These are phyloP conservation scores for Oenanthe melanoleuca DNA, from an alignment of 2,113 vertebrate species.

Conservation along the genomic window DNA sequence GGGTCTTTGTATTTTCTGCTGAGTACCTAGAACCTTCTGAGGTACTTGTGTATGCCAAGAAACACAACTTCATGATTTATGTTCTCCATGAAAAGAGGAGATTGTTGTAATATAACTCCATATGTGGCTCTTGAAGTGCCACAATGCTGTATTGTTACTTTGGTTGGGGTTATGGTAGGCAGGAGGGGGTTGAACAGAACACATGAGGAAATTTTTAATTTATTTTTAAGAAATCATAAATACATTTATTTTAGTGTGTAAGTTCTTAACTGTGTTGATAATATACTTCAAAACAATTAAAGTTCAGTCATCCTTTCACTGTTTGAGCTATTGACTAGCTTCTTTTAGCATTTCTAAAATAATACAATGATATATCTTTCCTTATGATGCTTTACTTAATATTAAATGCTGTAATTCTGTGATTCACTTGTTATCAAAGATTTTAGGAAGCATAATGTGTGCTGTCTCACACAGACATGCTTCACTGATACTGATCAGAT, in stretches of 20 bases:
- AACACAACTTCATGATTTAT: neutral
- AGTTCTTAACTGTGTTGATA: neutral
- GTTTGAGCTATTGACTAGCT: neutral
- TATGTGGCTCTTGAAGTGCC: neutral
- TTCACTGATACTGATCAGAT: neutral
- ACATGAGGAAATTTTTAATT: neutral
- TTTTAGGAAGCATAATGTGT: neutral
- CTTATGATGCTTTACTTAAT: neutral
- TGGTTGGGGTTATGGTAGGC: neutral
- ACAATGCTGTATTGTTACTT: neutral
- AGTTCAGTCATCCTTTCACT: neutral
- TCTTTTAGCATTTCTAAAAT: neutral
- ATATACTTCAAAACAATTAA: neutral
- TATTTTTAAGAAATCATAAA: neutral
- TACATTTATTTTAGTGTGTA: neutral
- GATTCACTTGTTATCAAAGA: neutral
- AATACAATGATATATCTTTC: neutral
- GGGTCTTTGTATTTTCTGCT: neutral
- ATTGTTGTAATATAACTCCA: neutral
- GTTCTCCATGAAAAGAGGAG: neutral
- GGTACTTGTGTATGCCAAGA: neutral
- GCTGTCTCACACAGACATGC: neutral
- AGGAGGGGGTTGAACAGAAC: neutral
- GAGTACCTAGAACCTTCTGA: neutral
- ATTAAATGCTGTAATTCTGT: neutral